phyloP scores from a whole-genome alignment of 2,797 vertebrate genomes.

The Petrocephalus sullivani region DNA sequence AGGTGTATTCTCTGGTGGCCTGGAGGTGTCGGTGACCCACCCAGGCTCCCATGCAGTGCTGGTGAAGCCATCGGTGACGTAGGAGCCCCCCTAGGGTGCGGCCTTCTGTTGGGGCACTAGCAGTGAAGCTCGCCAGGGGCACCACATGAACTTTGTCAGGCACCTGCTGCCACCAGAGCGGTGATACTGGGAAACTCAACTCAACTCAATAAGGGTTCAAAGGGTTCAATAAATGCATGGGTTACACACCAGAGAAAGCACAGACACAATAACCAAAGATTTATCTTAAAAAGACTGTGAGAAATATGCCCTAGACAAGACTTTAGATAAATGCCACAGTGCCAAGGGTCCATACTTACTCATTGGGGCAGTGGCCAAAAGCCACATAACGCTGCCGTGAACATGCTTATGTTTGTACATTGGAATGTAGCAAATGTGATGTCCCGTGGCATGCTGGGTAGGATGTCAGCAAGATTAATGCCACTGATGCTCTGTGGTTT shows the following conservation, averaged over 20 bases:
- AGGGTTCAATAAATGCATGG: neutral
- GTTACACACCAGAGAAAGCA: neutral
- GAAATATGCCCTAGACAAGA: neutral
- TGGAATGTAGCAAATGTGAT: neutral
- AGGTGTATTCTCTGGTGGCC: neutral
- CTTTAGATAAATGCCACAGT: neutral
- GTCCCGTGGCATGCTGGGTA: neutral
- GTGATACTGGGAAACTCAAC: neutral
- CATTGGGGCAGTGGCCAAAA: neutral
- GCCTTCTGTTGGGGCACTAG: neutral
- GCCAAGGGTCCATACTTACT: neutral
- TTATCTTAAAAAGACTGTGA: slow-evolving; percentile 1
- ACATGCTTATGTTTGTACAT: neutral
- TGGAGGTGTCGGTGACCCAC: neutral
- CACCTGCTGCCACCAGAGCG: neutral
- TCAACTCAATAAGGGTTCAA: neutral
- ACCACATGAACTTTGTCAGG: neutral
- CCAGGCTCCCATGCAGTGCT: neutral
- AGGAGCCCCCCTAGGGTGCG: neutral
- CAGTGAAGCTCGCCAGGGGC: neutral
- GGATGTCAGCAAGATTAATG: neutral
- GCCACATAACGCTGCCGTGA: neutral
- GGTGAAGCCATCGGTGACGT: neutral
- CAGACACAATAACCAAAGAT: neutral
- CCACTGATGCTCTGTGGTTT: neutral